Percentiles rank a stretch among this genome's conserved stretches.
These are phyloP conservation scores for Scelioninae gen. 1 DNA, from an alignment of 2,888 invertebrate genomes.

Conservation along the genomic window DNA sequence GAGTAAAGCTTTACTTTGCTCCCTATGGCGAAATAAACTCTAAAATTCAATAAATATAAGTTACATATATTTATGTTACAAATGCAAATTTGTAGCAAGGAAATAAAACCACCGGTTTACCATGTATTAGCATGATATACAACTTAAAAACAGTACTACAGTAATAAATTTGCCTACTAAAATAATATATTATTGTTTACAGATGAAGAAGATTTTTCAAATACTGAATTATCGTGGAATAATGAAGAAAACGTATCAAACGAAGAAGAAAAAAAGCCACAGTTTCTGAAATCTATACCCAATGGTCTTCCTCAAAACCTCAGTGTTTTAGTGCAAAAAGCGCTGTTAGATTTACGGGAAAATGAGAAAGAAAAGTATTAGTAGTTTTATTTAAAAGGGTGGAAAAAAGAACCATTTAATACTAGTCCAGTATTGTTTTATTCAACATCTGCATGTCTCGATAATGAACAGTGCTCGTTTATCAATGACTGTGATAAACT, in stretches of 20 bases:
- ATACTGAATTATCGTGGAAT: conserved; percentile 31
- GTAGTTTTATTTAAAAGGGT: conserved; percentile 17
- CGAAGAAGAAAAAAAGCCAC: conserved; percentile 16
- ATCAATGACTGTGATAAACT: conserved; percentile 26
- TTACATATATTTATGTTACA: no score
- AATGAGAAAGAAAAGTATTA: conserved; percentile 73
- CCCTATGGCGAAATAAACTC: no score
- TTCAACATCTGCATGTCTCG: conserved; percentile 15
- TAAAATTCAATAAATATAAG: no score
- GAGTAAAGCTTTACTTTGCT: no score
- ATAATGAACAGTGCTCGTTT: conserved; percentile 12
- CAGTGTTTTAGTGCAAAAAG: conserved; percentile 79
- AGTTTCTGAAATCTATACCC: conserved; percentile 38
- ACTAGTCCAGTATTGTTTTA: conserved; percentile 17
- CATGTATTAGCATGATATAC: background rate
- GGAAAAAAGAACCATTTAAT: background rate
- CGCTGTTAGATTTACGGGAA: conserved; percentile 77
- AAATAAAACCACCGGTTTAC: no score
- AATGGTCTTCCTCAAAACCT: conserved; percentile 73
- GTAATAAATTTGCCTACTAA: no score
- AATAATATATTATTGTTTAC: conserved; percentile 15
- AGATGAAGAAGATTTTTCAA: conserved; percentile 68
- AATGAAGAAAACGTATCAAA: conserved; percentile 55
- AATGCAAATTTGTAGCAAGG: no score
- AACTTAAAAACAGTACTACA: no score